Evolutionary conservation across 2,113 vertebrate genomes (phyloP).

Genomic region (Chelonoidis abingdonii): DNA sequence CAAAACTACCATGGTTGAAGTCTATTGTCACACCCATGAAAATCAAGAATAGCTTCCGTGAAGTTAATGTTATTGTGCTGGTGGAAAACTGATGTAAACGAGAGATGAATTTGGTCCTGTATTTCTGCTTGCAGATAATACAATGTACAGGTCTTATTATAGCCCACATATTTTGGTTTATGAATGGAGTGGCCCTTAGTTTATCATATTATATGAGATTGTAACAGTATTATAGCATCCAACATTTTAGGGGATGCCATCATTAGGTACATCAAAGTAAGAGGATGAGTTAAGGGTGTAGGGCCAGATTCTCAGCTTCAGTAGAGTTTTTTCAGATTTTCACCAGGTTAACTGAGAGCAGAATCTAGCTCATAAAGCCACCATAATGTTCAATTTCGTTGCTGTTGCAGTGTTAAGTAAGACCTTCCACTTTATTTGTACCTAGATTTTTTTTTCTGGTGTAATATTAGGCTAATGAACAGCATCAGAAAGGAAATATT

Average conservation of each 20-base stretch:
- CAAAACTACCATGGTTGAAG: conserved; percentile 70
- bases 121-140: conserved; percentile 42
- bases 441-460: conserved; percentile 11
- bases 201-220: conserved; percentile 27
- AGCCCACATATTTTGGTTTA: conserved; percentile 12
- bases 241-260: conserved; percentile 26
- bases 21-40: conserved; percentile 68
- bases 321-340: not conserved
- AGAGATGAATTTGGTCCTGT: conserved; percentile 36
- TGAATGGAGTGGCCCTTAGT: conserved; percentile 20
- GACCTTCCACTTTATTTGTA: not conserved
- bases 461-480: conserved; percentile 69
- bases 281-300: not conserved
- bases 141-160: conserved; percentile 29
- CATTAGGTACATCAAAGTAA: not conserved
- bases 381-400: not conserved
- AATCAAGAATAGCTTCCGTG: conserved; percentile 66
- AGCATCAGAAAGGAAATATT: conserved; percentile 72
- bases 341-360: not conserved
- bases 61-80: conserved; percentile 55
- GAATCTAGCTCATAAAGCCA: not conserved
- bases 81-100: conserved; percentile 68
- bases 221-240: conserved; percentile 16
- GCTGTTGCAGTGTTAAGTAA: not conserved
- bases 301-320: conserved; percentile 19